phyloP scores from a whole-genome alignment of 2,113 vertebrate species.

The Anoplopoma fimbria region DNA sequence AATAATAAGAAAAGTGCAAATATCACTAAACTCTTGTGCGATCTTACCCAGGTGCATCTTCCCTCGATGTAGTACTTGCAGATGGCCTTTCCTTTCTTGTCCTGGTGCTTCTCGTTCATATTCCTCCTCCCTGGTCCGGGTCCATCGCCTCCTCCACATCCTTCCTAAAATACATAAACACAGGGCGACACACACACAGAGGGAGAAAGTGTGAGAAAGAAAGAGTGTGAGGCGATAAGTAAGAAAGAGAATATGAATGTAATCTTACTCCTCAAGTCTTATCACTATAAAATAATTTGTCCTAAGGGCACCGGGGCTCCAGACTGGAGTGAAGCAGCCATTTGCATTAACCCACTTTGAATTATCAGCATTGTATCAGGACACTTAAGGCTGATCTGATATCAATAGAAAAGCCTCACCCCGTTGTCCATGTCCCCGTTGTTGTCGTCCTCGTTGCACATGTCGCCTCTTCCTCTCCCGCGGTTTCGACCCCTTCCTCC shows the following conservation, averaged over 20 bases:
- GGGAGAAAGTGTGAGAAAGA: background rate
- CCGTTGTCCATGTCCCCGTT: constrained; percentile 92
- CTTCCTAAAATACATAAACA: constrained; percentile 62
- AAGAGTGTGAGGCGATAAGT: background rate
- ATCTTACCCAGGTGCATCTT: constrained; percentile 93
- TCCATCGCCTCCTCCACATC: constrained; percentile 62
- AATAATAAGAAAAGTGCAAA: no score
- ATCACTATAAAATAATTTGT: background rate
- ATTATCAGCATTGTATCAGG: background rate
- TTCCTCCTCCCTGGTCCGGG: constrained; percentile 85
- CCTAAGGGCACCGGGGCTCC: background rate
- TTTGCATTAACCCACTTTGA: background rate
- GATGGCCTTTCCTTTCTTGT: constrained; percentile 97
- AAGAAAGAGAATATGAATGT: background rate
- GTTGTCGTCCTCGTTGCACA: constrained; percentile 88
- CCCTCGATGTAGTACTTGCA: constrained; percentile 98
- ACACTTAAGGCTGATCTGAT: background rate
- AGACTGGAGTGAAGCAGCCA: background rate
- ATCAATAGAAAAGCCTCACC: constrained; percentile 72
- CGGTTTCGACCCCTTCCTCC: constrained; percentile 85
- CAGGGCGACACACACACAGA: background rate
- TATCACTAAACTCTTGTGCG: background rate
- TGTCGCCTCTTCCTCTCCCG: constrained; percentile 86
- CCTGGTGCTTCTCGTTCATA: constrained; percentile 89
- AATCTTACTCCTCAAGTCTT: background rate